Evolutionary conservation across 2,888 invertebrate species (phyloP).

Genomic region (Eupeodes latifasciatus): DNA sequence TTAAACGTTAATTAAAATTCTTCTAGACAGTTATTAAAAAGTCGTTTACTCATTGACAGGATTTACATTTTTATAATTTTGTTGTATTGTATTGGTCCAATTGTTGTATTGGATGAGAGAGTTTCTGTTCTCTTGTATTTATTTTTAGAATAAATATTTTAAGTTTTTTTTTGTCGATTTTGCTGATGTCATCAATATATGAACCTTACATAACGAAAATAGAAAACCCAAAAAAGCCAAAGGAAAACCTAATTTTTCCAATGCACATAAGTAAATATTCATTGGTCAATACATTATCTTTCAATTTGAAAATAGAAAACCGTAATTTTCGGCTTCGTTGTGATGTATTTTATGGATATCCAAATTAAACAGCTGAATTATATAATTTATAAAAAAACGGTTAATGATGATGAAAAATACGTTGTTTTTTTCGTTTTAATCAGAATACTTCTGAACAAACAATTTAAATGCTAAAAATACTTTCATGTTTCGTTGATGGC

Average conservation of each 20-base stretch:
- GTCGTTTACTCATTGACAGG: background rate
- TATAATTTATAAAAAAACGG: background rate
- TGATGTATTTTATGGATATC: too few relatives aligned
- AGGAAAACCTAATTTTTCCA: too few relatives aligned
- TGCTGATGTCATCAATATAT: background rate
- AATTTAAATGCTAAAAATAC: background rate
- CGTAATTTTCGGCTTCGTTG: too few relatives aligned
- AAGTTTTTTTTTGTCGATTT: background rate
- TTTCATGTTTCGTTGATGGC: background rate
- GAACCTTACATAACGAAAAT: background rate
- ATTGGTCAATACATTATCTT: too few relatives aligned
- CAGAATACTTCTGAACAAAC: background rate
- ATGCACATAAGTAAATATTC: too few relatives aligned
- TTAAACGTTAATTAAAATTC: conserved; percentile 20
- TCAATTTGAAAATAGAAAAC: background rate
- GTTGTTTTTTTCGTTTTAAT: too few relatives aligned
- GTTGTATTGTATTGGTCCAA: too few relatives aligned
- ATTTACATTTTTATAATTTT: background rate
- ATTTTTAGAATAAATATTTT: conserved; percentile 6
- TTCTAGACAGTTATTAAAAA: conserved; percentile 15
- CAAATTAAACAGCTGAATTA: too few relatives aligned
- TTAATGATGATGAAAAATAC: background rate
- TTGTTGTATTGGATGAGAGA: background rate
- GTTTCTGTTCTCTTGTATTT: background rate
- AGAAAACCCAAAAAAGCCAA: too few relatives aligned